Conservation (phyloP, 92 coral and sea anemone genomes). For the Porites cylindrica region DNA sequence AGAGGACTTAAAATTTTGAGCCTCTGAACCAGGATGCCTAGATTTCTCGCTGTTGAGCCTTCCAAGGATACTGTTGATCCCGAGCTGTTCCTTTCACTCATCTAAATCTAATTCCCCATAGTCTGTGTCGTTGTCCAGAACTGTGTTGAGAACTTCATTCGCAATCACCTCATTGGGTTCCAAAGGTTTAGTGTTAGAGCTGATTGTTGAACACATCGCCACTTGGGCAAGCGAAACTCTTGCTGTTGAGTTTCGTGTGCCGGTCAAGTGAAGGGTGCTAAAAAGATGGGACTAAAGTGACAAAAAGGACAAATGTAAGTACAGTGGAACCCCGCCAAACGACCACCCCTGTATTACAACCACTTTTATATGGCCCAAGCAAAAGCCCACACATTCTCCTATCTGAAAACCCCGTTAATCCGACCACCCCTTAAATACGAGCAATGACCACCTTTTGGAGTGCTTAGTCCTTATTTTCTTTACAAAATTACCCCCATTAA, state of each 20-base stretch:
- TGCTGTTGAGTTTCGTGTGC: no score
- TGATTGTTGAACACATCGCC: no score
- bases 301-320: no score
- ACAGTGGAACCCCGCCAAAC: no score
- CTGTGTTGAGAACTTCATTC: not conserved
- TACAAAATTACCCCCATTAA: slow-evolving; percentile 22
- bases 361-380: slow-evolving; percentile 27
- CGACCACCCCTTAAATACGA: no score
- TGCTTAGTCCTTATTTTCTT: slow-evolving; percentile 26
- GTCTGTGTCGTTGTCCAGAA: slow-evolving; percentile 13
- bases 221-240: no score
- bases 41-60: slow-evolving; percentile 10
- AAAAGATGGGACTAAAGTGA: no score
- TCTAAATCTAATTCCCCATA: slow-evolving; percentile 29
- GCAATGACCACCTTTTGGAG: not conserved
- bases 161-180: not conserved
- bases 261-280: no score
- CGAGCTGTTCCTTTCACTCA: slow-evolving; percentile 36
- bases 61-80: slow-evolving; percentile 26
- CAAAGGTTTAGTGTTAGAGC: no score
- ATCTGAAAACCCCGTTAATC: slow-evolving; percentile 27
- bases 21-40: slow-evolving; percentile 39
- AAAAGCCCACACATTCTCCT: slow-evolving; percentile 15
- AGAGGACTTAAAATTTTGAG: slow-evolving; percentile 15
- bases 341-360: slow-evolving; percentile 15